phyloP scores from a whole-genome alignment of 2,797 vertebrate genomes.

The Onychomys leucogaster region DNA sequence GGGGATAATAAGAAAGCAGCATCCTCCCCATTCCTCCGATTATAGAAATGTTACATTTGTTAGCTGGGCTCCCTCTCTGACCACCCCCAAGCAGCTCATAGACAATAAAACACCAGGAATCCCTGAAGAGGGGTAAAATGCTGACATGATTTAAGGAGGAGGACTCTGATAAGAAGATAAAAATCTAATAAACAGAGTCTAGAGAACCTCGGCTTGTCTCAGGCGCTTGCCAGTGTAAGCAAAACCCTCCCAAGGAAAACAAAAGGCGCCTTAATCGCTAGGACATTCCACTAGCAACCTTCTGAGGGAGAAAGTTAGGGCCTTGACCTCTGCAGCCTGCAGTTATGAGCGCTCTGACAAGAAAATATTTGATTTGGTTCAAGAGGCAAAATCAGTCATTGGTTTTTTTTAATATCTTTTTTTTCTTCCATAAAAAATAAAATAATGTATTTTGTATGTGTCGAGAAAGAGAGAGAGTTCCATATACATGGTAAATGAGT shows the following conservation, averaged over 20 bases:
- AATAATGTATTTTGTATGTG: slow-evolving; percentile 74
- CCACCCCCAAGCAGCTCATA: slow-evolving; percentile 87
- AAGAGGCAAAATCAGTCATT: slow-evolving; percentile 88
- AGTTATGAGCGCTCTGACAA: slow-evolving; percentile 90
- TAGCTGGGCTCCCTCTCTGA: slow-evolving; percentile 81
- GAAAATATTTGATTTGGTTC: slow-evolving; percentile 92
- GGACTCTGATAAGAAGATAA: slow-evolving; percentile 92
- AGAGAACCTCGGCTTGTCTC: slow-evolving; percentile 90
- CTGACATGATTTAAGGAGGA: slow-evolving; percentile 92
- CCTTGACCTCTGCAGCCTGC: slow-evolving; percentile 88
- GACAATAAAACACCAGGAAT: slow-evolving; percentile 91
- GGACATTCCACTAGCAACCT: slow-evolving; percentile 89
- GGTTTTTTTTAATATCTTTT: slow-evolving; percentile 86
- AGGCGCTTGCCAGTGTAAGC: slow-evolving; percentile 89
- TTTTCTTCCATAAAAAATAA: slow-evolving; percentile 78
- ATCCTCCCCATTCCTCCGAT: slow-evolving; percentile 77
- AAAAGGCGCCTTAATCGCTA: slow-evolving; percentile 88
- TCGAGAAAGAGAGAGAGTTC: background rate
- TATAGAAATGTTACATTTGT: slow-evolving; percentile 87
- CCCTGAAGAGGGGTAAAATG: slow-evolving; percentile 90
- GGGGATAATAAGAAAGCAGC: slow-evolving; percentile 66
- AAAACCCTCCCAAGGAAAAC: slow-evolving; percentile 90
- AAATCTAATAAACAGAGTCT: slow-evolving; percentile 93
- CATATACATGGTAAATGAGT: slow-evolving; percentile 8
- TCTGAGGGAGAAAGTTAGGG: slow-evolving; percentile 90